phyloP scores from a whole-genome alignment of 2,888 invertebrate species.

The Pollenia labialis region DNA sequence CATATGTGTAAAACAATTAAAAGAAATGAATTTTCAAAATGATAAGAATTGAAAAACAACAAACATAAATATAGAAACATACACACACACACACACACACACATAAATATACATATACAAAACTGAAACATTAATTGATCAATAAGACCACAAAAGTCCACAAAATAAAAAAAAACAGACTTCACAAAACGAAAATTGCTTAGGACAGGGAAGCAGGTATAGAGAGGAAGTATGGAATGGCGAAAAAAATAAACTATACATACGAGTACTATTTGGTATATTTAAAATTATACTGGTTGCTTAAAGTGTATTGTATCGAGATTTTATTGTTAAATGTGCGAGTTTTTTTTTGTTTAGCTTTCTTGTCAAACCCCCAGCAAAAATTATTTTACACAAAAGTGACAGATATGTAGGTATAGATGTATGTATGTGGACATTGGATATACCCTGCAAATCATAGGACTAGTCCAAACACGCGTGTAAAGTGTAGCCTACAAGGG shows the following conservation, averaged over 20 bases:
- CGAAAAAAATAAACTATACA: background rate
- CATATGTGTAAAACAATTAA: conserved; percentile 69
- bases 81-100: background rate
- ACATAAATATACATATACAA: background rate
- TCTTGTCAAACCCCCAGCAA: conserved; percentile 47
- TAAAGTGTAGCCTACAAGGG: no score
- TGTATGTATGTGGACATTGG: background rate
- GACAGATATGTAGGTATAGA: conserved; percentile 31
- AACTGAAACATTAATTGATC: conserved; percentile 67
- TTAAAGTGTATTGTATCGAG: background rate
- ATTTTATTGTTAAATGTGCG: background rate
- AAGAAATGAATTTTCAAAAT: conserved; percentile 68
- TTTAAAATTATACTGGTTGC: conserved; percentile 49
- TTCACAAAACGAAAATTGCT: conserved; percentile 32
- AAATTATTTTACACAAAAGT: conserved; percentile 54
- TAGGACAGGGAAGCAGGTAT: background rate
- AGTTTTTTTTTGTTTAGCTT: conserved; percentile 18
- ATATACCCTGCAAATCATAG: no score
- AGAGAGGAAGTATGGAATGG: background rate
- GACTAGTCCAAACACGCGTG: no score
- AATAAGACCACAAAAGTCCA: conserved; percentile 38
- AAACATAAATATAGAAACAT: background rate
- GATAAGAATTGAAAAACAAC: conserved; percentile 59
- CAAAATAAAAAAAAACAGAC: conserved; percentile 25
- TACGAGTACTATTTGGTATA: background rate